A percentile compares a stretch with the other conserved stretches of the same genome.
Conservation (phyloP, 92 coral and sea anemone genomes). For the Umimayanthus kanabou region DNA sequence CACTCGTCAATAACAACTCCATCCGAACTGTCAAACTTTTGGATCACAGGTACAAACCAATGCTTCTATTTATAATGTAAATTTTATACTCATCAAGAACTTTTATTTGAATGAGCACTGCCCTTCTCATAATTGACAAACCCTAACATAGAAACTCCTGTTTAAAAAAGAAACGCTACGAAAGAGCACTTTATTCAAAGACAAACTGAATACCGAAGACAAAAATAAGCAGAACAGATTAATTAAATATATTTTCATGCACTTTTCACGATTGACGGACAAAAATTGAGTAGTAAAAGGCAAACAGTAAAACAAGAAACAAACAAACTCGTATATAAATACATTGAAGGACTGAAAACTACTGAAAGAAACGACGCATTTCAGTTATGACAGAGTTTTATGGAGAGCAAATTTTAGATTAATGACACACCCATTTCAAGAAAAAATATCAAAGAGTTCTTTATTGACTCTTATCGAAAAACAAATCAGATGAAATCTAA, state of each 20-base stretch:
- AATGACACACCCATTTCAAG: background rate
- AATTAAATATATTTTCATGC: background rate
- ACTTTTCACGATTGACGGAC: background rate
- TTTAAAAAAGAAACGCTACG: background rate
- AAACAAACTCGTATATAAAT: no score
- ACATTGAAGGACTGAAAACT: background rate
- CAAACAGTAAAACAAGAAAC: background rate
- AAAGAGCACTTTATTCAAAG: background rate
- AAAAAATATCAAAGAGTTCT: background rate
- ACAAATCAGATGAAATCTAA: background rate
- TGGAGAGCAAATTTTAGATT: background rate
- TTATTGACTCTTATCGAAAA: background rate
- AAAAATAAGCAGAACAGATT: no score
- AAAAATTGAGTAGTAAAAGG: background rate
- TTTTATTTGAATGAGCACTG: background rate
- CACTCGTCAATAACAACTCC: background rate
- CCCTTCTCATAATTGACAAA: background rate
- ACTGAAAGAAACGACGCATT: background rate
- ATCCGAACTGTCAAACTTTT: no score
- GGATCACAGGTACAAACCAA: no score
- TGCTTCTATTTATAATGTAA: background rate
- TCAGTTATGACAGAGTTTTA: background rate
- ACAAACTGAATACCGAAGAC: no score
- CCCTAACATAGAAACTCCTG: background rate
- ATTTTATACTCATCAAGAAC: background rate